A percentile compares a stretch with the other conserved stretches of the same genome.
These are phyloP conservation scores for Cavia porcellus DNA, from an alignment of 2,113 vertebrate genomes.

Conservation along the genomic window DNA sequence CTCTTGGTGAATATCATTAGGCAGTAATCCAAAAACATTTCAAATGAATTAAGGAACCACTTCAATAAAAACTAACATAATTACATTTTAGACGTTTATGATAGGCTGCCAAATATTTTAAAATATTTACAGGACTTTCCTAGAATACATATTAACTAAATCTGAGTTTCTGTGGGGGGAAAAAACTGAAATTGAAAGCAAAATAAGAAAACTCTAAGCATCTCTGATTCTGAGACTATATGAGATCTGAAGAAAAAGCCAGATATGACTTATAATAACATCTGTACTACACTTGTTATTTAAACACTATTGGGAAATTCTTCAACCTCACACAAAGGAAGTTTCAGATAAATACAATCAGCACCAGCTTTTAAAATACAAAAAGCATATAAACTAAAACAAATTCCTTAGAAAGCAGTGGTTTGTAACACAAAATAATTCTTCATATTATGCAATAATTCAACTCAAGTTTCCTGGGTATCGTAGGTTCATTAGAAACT, in stretches of 20 bases:
- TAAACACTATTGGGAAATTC: constrained; percentile 35
- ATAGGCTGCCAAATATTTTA: constrained; percentile 47
- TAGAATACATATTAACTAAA: constrained; percentile 31
- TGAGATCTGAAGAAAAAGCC: constrained; percentile 27
- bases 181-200: constrained; percentile 40
- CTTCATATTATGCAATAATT: constrained; percentile 23
- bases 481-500: constrained; percentile 55
- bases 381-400: constrained; percentile 3
- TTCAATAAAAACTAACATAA: constrained; percentile 61
- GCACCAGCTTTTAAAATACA: constrained; percentile 41
- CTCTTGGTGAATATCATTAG: constrained; percentile 41
- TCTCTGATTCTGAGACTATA: not conserved
- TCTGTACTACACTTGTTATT: not conserved
- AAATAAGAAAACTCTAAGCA: constrained; percentile 41
- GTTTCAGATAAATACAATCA: constrained; percentile 47
- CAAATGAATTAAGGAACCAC: constrained; percentile 52
- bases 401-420: constrained; percentile 66
- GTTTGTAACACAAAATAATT: constrained; percentile 58
- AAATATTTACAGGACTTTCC: constrained; percentile 58
- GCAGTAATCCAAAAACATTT: constrained; percentile 62
- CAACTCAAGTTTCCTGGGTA: constrained; percentile 23
- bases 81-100: constrained; percentile 34
- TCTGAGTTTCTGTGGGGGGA: constrained; percentile 11
- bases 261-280: constrained; percentile 30
- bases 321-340: constrained; percentile 26